phyloP scores from a whole-genome alignment of 2,113 vertebrate genomes.

The Bubo scandiacus region DNA sequence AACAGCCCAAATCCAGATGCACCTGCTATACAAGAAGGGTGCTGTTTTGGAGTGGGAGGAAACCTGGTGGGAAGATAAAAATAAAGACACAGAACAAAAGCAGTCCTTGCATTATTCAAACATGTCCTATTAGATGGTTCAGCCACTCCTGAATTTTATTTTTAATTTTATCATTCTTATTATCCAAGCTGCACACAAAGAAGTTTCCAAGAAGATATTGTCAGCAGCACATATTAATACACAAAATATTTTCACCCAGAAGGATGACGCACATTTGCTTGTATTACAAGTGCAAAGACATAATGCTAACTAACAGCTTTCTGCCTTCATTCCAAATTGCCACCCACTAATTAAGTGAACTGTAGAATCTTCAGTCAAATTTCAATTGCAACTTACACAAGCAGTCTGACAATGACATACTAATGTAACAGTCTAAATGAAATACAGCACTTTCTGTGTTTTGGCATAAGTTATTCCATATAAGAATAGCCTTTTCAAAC shows the following conservation, averaged over 20 bases:
- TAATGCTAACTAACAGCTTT: slow-evolving; percentile 13
- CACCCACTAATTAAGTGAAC: slow-evolving; percentile 35
- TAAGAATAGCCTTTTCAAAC: not conserved
- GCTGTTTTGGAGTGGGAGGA: not conserved
- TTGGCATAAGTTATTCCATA: not conserved
- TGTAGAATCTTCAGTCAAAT: slow-evolving; percentile 15
- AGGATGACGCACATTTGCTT: not conserved
- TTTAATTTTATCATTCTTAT: not conserved
- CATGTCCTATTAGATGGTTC: not conserved
- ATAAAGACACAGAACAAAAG: not conserved
- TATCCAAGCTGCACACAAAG: not conserved
- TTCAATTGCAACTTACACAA: slow-evolving; percentile 1
- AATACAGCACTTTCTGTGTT: not conserved
- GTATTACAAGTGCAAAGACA: slow-evolving; percentile 16
- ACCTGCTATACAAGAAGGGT: not conserved
- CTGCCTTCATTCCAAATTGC: not conserved
- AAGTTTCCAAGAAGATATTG: not conserved
- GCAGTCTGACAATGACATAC: slow-evolving; percentile 1
- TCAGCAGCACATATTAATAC: not conserved
- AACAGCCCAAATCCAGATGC: not conserved
- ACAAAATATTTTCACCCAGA: not conserved
- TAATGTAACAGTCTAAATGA: not conserved
- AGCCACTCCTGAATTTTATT: not conserved
- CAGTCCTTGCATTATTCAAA: not conserved
- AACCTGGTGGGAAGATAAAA: not conserved